A percentile compares a stretch with the other conserved stretches of the same genome.
Conservation (phyloP, 2,797 vertebrate genomes). For the Diplodus puntazzo region DNA sequence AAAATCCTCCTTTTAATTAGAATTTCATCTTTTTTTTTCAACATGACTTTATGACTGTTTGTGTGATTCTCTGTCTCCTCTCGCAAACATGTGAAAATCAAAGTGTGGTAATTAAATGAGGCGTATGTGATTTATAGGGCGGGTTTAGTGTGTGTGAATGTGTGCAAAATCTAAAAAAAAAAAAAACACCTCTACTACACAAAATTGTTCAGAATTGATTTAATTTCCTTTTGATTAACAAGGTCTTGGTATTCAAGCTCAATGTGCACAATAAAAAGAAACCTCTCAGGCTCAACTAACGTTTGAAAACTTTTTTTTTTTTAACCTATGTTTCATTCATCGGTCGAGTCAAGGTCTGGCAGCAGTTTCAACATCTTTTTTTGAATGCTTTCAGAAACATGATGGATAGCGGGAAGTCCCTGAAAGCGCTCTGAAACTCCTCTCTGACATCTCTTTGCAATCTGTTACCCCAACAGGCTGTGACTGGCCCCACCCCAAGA, state of each 20-base stretch:
- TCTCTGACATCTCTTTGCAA: constrained; percentile 24
- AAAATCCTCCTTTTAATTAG: background rate
- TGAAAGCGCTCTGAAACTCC: constrained; percentile 12
- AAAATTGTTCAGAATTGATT: constrained; percentile 16
- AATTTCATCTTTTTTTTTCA: background rate
- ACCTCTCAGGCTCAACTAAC: background rate
- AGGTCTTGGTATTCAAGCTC: constrained; percentile 30
- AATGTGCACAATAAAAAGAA: background rate
- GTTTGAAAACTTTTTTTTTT: constrained; percentile 21
- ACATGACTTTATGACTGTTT: background rate
- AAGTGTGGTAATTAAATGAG: constrained; percentile 12
- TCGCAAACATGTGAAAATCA: background rate
- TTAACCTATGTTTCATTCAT: constrained; percentile 30
- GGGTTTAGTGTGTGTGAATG: constrained; percentile 6
- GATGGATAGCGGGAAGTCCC: constrained; percentile 2
- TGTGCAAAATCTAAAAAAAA: constrained; percentile 2
- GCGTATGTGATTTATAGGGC: background rate
- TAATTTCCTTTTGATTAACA: constrained; percentile 2
- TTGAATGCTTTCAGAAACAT: constrained; percentile 26
- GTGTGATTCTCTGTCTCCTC: background rate
- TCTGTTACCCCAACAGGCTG: constrained; percentile 71
- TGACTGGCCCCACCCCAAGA: constrained; percentile 86
- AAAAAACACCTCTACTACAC: background rate
- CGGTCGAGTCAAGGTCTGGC: background rate
- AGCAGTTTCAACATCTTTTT: constrained; percentile 25